Conservation (phyloP, 2,113 vertebrate genomes). For the Vulpes vulpes region DNA sequence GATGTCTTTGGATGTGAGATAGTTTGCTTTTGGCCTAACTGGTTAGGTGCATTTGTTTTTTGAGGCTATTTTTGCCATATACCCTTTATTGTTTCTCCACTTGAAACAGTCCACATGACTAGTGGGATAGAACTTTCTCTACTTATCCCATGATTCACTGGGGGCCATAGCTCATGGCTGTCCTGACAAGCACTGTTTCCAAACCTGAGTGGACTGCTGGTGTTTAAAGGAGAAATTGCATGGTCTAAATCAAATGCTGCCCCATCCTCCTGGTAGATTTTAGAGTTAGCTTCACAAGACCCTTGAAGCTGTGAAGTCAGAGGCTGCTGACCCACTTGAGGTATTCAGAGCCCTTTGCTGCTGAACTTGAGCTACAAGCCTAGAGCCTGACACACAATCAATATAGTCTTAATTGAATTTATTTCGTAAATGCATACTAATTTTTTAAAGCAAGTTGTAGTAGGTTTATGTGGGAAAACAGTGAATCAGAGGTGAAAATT, state of each 20-base stretch:
- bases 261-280: background rate
- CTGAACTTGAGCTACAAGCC: background rate
- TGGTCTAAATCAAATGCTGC: background rate
- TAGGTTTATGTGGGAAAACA: background rate
- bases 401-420: background rate
- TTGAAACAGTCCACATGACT: background rate
- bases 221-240: background rate
- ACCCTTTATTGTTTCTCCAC: background rate
- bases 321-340: background rate
- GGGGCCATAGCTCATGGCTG: background rate
- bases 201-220: background rate
- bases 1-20: background rate
- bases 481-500: background rate
- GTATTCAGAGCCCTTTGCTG: background rate
- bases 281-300: background rate
- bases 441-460: background rate
- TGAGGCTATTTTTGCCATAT: background rate
- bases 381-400: background rate
- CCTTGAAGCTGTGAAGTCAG: background rate
- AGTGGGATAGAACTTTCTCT: background rate
- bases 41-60: background rate
- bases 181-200: background rate
- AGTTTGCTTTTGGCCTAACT: background rate
- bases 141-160: background rate
- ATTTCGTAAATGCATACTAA: background rate